phyloP scores from a whole-genome alignment of 2,888 invertebrate species.

The Brachyptera putata region DNA sequence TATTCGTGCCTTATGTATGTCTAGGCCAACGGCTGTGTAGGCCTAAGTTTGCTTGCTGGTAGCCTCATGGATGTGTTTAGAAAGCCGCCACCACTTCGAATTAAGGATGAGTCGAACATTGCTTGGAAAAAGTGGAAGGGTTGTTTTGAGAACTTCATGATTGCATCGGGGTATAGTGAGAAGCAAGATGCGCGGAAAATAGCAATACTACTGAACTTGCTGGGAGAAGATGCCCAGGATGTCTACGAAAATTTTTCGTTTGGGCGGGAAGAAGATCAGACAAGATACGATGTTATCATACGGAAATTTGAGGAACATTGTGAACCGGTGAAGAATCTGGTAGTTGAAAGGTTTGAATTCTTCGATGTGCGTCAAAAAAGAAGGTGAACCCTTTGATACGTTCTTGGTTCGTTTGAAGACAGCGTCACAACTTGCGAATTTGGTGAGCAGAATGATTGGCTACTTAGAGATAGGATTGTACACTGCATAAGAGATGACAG shows the following conservation, averaged over 20 bases:
- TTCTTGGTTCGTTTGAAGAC: background rate
- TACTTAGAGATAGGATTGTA: background rate
- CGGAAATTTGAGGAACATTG: too few species aligned
- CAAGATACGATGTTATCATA: too few species aligned
- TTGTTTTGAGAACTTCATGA: too few species aligned
- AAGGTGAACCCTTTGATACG: conserved; percentile 4
- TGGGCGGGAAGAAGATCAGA: background rate
- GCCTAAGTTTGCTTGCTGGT: background rate
- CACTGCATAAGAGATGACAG: background rate
- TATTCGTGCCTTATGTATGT: too few species aligned
- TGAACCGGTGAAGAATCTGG: conserved; percentile 11
- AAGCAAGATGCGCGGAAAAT: background rate
- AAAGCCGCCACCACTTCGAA: too few species aligned
- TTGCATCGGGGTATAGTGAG: too few species aligned
- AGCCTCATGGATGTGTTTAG: background rate
- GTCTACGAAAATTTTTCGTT: background rate
- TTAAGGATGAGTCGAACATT: too few species aligned
- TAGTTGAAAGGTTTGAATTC: background rate
- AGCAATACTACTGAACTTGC: background rate
- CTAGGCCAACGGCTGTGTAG: background rate
- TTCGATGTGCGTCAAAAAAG: background rate
- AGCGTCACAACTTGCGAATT: background rate
- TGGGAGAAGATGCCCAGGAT: conserved; percentile 2
- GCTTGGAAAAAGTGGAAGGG: too few species aligned
- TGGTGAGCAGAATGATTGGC: background rate